phyloP scores from a whole-genome alignment of 1,140 invertebrate species.

The Pemphigus obesinymphae region DNA sequence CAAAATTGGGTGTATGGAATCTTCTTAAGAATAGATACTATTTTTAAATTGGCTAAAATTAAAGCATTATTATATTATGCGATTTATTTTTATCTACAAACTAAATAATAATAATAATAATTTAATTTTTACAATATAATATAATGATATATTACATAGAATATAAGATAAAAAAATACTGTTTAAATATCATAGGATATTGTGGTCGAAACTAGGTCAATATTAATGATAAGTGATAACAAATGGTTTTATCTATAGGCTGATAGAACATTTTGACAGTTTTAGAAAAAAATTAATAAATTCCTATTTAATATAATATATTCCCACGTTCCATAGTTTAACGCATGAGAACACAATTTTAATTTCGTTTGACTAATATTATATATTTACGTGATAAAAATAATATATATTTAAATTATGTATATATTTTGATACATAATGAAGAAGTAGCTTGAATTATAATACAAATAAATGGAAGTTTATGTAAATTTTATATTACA shows the following conservation, averaged over 20 bases:
- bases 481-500: no score
- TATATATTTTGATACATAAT: no score
- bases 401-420: no score
- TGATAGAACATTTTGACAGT: neutral
- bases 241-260: neutral
- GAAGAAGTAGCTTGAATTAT: no score
- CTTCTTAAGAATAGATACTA: neutral
- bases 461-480: no score
- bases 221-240: neutral
- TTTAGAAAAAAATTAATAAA: neutral
- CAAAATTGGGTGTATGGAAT: no score
- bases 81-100: neutral
- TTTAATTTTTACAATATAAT: neutral
- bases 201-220: neutral
- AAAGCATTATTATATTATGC: neutral
- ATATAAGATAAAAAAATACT: neutral
- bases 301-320: neutral
- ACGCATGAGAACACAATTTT: neutral
- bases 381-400: no score
- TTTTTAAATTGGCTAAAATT: neutral
- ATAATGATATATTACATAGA: neutral
- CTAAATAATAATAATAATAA: neutral
- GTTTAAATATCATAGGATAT: neutral
- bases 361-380: neutral
- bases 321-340: neutral